Evolutionary conservation across 1,140 invertebrate genomes (phyloP), one percentile per base, ranked within the genome.

Genomic region (Nebria ingens): DNA sequence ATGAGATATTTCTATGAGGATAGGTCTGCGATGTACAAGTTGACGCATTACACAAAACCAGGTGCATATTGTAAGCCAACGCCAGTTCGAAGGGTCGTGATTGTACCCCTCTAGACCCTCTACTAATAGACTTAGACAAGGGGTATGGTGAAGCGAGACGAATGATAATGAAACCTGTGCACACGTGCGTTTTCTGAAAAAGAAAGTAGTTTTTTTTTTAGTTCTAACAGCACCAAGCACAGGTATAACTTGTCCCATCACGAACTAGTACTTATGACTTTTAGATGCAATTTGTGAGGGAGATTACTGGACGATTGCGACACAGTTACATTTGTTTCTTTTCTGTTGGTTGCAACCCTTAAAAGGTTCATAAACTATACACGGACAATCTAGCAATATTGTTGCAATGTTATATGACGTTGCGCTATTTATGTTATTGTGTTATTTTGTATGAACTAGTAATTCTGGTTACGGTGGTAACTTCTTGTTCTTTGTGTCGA

Each of bases 231-330:
- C 40, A 3, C 40, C 9, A 11, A 4, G 17, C 17, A 45, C 40
- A 45, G 40, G 40, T 45, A 45, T 12, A 45, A 45, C 40, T 45
- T 45, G 40, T 45, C 40, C 17, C 17, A 29, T 29, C 25, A 29
- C 4, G 13, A 29, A 29, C 25, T 29, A 13, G 25, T 13, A 29
- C 25, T 29, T 29, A 29, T 29, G 13, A 29, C 25, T 13, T 4
- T 29, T 6, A 29, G 25, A 29, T 13, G 25, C 25, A 29, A 29
- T 29, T 29, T 29, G 25, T 29, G 25, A 29, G 4, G 4, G 4
- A 29, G 25, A 29, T 29, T 29, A 29, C 25, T 13, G 25, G 25
- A 29, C 25, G 13, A 29, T 29, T 6, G 4, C 13, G 4, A 29
- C 4, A 29, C 25, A n/a, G n/a, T n/a, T n/a, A n/a, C n/a, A n/a